phyloP scores from a whole-genome alignment of 2,888 invertebrate genomes.

The Nephrotoma appendiculata region DNA sequence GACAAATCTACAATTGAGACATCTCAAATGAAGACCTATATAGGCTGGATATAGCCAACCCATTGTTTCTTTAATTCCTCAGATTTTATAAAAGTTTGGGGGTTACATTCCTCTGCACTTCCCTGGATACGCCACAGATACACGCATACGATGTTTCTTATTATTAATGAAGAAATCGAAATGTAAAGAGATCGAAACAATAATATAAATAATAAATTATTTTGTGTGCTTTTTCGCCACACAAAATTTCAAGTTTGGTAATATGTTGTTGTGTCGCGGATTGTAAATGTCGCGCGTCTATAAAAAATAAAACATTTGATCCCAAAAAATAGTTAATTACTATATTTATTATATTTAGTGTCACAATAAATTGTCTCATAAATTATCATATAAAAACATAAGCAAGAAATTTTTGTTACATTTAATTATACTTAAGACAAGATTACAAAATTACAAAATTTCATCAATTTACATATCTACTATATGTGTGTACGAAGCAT shows the following conservation, averaged over 20 bases:
- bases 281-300: neutral
- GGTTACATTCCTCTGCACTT: too few relatives aligned
- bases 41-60: too few relatives aligned
- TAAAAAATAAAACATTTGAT: neutral
- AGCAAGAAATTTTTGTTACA: neutral
- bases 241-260: neutral
- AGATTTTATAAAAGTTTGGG: too few relatives aligned
- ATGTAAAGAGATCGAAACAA: neutral
- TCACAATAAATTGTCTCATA: neutral
- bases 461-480: neutral
- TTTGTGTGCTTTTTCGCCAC: neutral
- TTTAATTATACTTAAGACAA: neutral
- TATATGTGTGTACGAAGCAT: neutral
- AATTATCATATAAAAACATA: neutral
- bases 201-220: neutral
- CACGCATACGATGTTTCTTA: neutral
- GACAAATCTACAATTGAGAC: too few relatives aligned
- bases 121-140: neutral
- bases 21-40: too few relatives aligned
- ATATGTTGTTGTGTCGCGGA: neutral
- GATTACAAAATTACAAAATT: neutral
- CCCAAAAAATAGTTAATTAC: neutral
- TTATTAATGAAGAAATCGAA: neutral
- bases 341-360: neutral
- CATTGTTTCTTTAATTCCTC: too few relatives aligned